Conservation (phyloP, 2,113 vertebrate genomes). For the Gadus macrocephalus region DNA sequence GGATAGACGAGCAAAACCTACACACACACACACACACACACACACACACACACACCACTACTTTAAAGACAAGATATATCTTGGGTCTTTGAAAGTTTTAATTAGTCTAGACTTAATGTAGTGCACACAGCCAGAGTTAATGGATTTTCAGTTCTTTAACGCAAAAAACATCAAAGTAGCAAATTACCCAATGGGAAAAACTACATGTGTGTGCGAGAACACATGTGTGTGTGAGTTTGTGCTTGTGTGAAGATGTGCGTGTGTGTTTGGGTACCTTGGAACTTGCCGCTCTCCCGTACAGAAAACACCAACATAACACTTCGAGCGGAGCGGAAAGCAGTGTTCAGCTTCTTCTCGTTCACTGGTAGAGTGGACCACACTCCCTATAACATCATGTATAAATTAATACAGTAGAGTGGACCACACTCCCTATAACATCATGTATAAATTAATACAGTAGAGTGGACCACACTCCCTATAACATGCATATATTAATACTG, state of each 20-base stretch:
- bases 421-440: slow-evolving; percentile 91
- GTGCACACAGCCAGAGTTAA: background rate
- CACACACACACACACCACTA: background rate
- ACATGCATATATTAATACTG: slow-evolving; percentile 27
- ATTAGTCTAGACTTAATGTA: too few relatives aligned
- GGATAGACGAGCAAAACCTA: slow-evolving; percentile 90
- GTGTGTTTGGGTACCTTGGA: slow-evolving; percentile 80
- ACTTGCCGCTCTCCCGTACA: slow-evolving; percentile 97
- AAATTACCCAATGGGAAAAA: too few relatives aligned
- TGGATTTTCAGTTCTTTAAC: too few relatives aligned
- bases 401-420: slow-evolving; percentile 78
- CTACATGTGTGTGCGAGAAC: background rate
- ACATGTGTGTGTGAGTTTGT: background rate
- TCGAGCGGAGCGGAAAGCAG: slow-evolving; percentile 86
- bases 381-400: slow-evolving; percentile 70
- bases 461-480: slow-evolving; percentile 95
- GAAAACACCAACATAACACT: slow-evolving; percentile 96
- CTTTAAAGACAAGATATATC: too few relatives aligned
- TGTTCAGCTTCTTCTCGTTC: slow-evolving; percentile 97
- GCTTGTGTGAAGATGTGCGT: background rate
- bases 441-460: slow-evolving; percentile 55
- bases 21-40: background rate
- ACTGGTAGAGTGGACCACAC: slow-evolving; percentile 99
- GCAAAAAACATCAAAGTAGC: too few relatives aligned
- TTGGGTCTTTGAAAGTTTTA: too few relatives aligned